Conservation (phyloP, 2,888 invertebrate species). For the Eremobia ochroleuca region DNA sequence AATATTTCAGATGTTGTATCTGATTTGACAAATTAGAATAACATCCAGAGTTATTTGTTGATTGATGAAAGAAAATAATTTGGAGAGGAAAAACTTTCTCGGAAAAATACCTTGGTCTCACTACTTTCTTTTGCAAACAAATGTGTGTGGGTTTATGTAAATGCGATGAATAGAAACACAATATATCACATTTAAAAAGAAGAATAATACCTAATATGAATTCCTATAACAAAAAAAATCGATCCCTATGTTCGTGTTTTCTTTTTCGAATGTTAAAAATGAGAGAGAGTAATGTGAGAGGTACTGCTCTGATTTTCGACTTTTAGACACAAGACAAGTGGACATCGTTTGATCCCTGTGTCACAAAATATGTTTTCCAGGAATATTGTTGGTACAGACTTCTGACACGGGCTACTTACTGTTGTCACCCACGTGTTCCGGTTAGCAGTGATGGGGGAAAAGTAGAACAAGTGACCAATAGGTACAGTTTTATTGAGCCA, state of each 20-base stretch:
- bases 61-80: background rate
- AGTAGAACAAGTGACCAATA: conserved; percentile 2
- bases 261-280: too few species aligned
- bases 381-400: background rate
- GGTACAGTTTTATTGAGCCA: background rate
- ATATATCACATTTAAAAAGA: background rate
- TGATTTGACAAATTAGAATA: conserved; percentile 47
- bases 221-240: background rate
- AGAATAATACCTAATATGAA: background rate
- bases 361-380: conserved; percentile 12
- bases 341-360: conserved; percentile 28
- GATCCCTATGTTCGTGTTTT: background rate
- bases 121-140: background rate
- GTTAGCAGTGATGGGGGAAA: conserved; percentile 18
- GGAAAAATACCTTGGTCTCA: background rate
- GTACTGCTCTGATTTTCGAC: background rate
- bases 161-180: background rate
- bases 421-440: background rate
- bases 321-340: background rate
- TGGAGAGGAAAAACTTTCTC: background rate
- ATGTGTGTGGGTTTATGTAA: background rate
- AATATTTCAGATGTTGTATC: conserved; percentile 31
- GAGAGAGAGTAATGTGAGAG: background rate
- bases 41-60: background rate
- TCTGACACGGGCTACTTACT: background rate